Conservation (phyloP, 2,888 invertebrate species). For the Arrhopalites spinosus region DNA sequence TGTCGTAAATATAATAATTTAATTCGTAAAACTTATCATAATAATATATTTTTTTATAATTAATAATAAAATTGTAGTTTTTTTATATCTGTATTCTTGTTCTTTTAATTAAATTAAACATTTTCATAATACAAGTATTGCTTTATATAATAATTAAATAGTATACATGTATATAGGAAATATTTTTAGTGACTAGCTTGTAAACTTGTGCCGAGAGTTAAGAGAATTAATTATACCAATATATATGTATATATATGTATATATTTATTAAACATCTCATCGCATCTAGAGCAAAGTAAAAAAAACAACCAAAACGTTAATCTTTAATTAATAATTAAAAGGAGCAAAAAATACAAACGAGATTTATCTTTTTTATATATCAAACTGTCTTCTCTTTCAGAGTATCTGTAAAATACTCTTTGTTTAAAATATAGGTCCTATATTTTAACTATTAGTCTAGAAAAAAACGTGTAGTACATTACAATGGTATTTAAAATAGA, state of each 20-base stretch:
- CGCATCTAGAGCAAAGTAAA: not conserved
- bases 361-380: too few species aligned
- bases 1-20: slow-evolving; percentile 6
- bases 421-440: too few species aligned
- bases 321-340: not conserved
- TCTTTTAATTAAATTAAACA: slow-evolving; percentile 18
- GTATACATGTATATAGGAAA: slow-evolving; percentile 6
- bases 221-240: not conserved
- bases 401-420: too few species aligned
- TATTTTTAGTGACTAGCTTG: slow-evolving; percentile 34
- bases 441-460: too few species aligned
- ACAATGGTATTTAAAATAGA: too few species aligned
- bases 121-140: slow-evolving; percentile 26
- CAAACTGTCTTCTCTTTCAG: too few species aligned
- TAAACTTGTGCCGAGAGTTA: not conserved
- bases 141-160: not conserved
- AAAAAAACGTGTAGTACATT: too few species aligned
- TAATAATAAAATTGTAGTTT: slow-evolving; percentile 2
- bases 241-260: not conserved
- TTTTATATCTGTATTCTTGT: not conserved
- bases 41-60: not conserved
- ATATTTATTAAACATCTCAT: not conserved
- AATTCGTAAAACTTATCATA: slow-evolving; percentile 9
- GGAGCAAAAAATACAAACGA: too few species aligned
- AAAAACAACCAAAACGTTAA: not conserved